Conservation (phyloP, 2,113 vertebrate species). For the Mola mola region DNA sequence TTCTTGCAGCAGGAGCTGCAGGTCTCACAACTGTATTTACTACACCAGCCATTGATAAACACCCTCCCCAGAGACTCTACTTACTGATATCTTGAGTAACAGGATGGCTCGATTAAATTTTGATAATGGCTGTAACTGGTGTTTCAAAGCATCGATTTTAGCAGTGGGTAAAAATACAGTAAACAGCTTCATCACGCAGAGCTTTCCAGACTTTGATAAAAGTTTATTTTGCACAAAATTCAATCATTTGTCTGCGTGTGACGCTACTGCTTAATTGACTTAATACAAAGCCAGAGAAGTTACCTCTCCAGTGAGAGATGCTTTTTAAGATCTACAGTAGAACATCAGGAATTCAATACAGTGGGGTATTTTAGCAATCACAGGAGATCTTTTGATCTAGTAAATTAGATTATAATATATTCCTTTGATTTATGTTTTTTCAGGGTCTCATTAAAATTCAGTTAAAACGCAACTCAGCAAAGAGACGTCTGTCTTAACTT, state of each 20-base stretch:
- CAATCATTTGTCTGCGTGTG: conserved; percentile 54
- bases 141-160: conserved; percentile 34
- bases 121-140: no score
- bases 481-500: conserved; percentile 73
- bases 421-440: conserved; percentile 76
- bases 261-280: conserved; percentile 42
- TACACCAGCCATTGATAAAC: conserved; percentile 37
- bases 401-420: conserved; percentile 82
- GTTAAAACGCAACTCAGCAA: conserved; percentile 76
- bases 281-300: conserved; percentile 42
- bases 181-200: conserved; percentile 29
- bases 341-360: conserved; percentile 70
- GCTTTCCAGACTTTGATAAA: conserved; percentile 50
- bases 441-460: conserved; percentile 72
- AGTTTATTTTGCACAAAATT: conserved; percentile 60
- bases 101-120: no score
- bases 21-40: conserved; percentile 54
- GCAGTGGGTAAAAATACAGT: neutral
- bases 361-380: conserved; percentile 75
- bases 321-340: conserved; percentile 70
- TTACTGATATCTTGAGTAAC: no score
- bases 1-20: conserved; percentile 37
- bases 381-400: conserved; percentile 78
- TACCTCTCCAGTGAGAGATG: conserved; percentile 60
- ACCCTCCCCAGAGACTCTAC: neutral